phyloP scores from a whole-genome alignment of 1,140 invertebrate species.

The Bombus pyrosoma region DNA sequence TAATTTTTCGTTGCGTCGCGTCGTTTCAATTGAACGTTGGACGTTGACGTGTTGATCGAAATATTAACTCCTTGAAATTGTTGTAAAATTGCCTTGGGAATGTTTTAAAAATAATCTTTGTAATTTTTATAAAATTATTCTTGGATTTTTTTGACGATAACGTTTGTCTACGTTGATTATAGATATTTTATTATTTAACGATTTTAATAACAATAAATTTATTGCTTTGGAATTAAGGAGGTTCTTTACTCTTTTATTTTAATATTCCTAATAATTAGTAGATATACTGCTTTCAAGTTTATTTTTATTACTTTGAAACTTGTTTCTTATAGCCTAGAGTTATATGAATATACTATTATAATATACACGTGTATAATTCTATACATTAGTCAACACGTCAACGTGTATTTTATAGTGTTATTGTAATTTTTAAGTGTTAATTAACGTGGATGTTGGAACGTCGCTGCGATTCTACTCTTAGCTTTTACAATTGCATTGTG shows the following conservation, averaged over 20 bases:
- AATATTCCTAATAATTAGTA: neutral
- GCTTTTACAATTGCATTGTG: conserved; percentile 39
- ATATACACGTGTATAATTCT: neutral
- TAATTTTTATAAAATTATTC: neutral
- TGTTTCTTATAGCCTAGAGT: neutral
- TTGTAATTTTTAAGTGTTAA: conserved; percentile 49
- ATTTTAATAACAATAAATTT: neutral
- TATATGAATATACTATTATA: neutral
- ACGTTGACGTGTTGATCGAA: neutral
- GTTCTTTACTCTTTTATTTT: too few species aligned
- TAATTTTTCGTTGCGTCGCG: conserved; percentile 26
- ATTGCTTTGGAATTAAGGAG: neutral
- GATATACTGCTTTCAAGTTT: neutral
- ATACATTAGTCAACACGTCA: neutral
- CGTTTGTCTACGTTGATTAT: too few species aligned
- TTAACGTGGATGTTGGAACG: conserved; percentile 10
- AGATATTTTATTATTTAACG: too few species aligned
- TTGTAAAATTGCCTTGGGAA: neutral
- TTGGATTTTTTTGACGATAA: too few species aligned
- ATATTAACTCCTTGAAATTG: neutral
- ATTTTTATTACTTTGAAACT: neutral
- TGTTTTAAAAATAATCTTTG: neutral
- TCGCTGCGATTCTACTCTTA: conserved; percentile 25
- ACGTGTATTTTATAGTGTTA: conserved; percentile 41
- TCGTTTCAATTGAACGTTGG: conserved; percentile 20